Evolutionary conservation across 2,888 invertebrate genomes (phyloP).

Genomic region (Sarcophaga carnaria): DNA sequence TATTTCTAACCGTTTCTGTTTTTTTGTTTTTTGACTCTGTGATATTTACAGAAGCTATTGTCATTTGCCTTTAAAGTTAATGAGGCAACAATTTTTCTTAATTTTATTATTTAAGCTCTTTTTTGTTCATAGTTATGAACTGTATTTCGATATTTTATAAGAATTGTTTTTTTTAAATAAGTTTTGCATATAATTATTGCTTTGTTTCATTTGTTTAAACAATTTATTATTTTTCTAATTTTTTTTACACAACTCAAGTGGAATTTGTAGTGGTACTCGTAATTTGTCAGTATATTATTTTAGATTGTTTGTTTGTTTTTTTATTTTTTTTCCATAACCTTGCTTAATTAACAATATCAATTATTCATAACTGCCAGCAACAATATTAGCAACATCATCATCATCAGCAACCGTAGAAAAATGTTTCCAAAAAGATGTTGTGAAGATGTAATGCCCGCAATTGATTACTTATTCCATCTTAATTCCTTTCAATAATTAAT

Average conservation of each 20-base stretch:
- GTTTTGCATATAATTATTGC: too few relatives aligned
- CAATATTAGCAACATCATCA: too few relatives aligned
- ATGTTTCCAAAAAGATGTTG: not conserved
- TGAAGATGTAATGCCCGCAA: not conserved
- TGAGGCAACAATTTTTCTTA: not conserved
- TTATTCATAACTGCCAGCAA: constrained; percentile 34
- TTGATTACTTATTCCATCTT: constrained; percentile 11
- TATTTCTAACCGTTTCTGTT: not conserved
- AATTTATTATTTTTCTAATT: not conserved
- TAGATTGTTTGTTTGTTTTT: not conserved
- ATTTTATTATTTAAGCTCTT: too few relatives aligned
- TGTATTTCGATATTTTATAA: constrained; percentile 24
- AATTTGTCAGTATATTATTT: constrained; percentile 19
- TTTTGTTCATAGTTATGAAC: too few relatives aligned
- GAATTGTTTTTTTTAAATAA: not conserved
- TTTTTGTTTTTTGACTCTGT: not conserved
- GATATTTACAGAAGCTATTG: not conserved
- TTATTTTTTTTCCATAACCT: constrained; percentile 45
- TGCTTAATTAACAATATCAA: constrained; percentile 64
- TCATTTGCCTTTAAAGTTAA: not conserved
- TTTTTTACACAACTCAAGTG: not conserved
- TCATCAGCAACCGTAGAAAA: not conserved
- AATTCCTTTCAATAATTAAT: constrained; percentile 32
- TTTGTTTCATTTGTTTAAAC: not conserved
- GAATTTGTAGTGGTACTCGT: not conserved